Base-by-base conservation (phyloP, 1,140 invertebrate genomes). In the Drosophila ananassae region DNA sequence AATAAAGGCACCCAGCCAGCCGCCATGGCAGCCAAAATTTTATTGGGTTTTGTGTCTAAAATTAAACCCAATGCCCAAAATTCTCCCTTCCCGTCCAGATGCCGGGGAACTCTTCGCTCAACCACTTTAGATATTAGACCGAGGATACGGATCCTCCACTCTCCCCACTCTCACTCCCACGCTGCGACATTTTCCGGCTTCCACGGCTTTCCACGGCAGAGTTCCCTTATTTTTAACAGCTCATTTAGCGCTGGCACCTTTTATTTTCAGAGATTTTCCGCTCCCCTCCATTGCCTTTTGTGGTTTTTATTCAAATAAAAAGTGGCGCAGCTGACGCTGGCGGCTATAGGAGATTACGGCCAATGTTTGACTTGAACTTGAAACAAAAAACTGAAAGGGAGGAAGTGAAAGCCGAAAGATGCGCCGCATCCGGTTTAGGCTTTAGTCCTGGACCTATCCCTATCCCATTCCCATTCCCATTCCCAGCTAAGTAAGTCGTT, bases 361-460 rank as follows among this genome's bases (percentile, higher is more conserved):
- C 71, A 89, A 89, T 87, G 83, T 87, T 89, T 89, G 83, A 71
- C 75, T 89, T 89, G 83, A 89, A 89, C 83, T 89, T 89, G 83
- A 89, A 47, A 44, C 2, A 21, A 34, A 13, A n/a, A 39, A 24
- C 17, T 44, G 44, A 24, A 7, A 54, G 57, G 56, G 37, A 74
- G 73, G 60, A 79, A 76, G 63, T 71, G 58, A 81, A 59, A 66
- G 39, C 13, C 39, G 39, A 44, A 44, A 73, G 48, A 79, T 60
- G 54, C 63, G 66, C 78, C 62, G 72, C 80, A 87, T 85, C 82
- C 82, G 82, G 82, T 79, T 78, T 61, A 56, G 59, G 39, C 39
- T 44, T 25, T 24, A 17, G 34, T 64, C 55, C 37, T 74, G 44
- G 66, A 82, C 62, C 75, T 76, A 62, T 62, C 80, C 66, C 44